Evolutionary conservation across 2,113 vertebrate species (phyloP).

Genomic region (Forbesichthys papilliferus): DNA sequence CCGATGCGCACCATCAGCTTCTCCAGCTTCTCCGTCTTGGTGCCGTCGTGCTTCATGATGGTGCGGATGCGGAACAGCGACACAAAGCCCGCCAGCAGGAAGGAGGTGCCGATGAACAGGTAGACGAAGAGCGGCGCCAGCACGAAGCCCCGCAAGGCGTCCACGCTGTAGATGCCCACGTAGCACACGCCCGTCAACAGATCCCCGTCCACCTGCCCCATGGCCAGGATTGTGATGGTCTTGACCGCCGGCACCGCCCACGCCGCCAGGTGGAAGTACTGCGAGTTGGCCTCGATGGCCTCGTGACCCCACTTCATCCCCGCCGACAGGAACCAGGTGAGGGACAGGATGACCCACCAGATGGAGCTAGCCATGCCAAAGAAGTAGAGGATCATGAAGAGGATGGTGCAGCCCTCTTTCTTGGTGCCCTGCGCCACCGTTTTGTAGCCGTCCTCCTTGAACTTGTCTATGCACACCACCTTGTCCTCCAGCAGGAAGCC

Average conservation of each 20-base stretch:
- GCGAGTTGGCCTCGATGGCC: slow-evolving; percentile 87
- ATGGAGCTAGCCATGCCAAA: slow-evolving; percentile 92
- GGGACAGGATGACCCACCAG: slow-evolving; percentile 94
- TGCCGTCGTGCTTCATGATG: slow-evolving; percentile 92
- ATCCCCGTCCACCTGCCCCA: slow-evolving; percentile 91
- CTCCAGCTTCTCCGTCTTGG: slow-evolving; percentile 90
- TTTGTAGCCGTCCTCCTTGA: slow-evolving; percentile 83
- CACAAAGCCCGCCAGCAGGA: slow-evolving; percentile 89
- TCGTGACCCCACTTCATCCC: slow-evolving; percentile 95
- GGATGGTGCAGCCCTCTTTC: slow-evolving; percentile 88
- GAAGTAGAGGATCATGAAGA: slow-evolving; percentile 94
- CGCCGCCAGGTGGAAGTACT: slow-evolving; percentile 91
- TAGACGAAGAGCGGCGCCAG: slow-evolving; percentile 88
- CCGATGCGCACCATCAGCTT: slow-evolving; percentile 92
- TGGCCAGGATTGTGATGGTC: slow-evolving; percentile 88
- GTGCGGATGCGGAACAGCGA: slow-evolving; percentile 90
- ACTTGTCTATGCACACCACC: slow-evolving; percentile 86
- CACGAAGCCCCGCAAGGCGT: slow-evolving; percentile 87
- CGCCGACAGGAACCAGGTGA: slow-evolving; percentile 93
- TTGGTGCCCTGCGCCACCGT: slow-evolving; percentile 91
- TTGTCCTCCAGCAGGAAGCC: slow-evolving; percentile 88
- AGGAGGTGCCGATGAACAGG: slow-evolving; percentile 88
- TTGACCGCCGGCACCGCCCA: slow-evolving; percentile 91
- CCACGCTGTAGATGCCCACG: slow-evolving; percentile 85
- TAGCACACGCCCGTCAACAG: slow-evolving; percentile 92